These are phyloP conservation scores for Eugnorisma glareosa DNA, from an alignment of 2,888 invertebrate genomes.

Conservation along the genomic window DNA sequence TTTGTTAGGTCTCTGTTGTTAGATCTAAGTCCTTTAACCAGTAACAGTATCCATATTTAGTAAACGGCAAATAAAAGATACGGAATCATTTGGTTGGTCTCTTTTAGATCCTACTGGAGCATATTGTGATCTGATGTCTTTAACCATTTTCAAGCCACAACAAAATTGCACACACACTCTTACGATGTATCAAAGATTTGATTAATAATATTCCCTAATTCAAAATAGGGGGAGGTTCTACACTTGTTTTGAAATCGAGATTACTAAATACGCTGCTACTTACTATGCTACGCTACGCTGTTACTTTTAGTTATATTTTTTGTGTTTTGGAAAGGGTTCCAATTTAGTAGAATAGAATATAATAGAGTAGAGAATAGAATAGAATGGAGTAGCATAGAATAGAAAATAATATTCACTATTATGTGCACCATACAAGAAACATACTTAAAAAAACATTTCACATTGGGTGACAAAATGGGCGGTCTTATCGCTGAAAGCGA, in stretches of 20 bases:
- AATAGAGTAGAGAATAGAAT: background rate
- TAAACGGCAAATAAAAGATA: background rate
- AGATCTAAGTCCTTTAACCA: background rate
- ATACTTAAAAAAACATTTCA: no score
- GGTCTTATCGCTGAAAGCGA: background rate
- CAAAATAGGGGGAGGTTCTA: background rate
- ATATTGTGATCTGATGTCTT: background rate
- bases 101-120: background rate
- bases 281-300: no score
- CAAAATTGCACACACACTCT: background rate
- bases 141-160: background rate
- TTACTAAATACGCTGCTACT: no score
- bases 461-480: background rate
- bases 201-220: background rate
- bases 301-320: background rate
- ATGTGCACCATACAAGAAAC: background rate
- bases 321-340: background rate
- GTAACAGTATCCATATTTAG: background rate
- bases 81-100: background rate
- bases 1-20: background rate
- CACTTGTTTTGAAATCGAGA: background rate
- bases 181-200: background rate
- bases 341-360: conserved; percentile 1
- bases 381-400: no score
- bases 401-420: background rate